Conservation (phyloP, 2,113 vertebrate species). For the Centropus unirufus region DNA sequence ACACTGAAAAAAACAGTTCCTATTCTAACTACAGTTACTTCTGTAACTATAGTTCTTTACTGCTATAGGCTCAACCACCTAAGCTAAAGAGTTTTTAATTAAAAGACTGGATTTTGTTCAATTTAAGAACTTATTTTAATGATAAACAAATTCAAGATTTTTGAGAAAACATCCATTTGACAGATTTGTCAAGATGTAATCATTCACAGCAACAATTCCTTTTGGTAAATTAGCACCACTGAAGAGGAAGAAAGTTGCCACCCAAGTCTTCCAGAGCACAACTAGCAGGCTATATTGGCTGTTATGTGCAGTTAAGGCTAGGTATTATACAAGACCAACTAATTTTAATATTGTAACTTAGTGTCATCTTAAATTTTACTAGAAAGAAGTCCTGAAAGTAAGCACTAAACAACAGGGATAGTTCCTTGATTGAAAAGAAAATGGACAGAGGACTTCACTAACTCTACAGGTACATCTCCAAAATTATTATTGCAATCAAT, state of each 20-base stretch:
- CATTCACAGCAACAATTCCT: background rate
- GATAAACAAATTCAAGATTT: background rate
- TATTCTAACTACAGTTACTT: background rate
- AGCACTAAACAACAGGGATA: background rate
- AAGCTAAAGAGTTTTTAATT: background rate
- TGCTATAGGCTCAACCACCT: background rate
- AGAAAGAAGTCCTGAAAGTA: background rate
- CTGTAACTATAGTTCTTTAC: too few relatives aligned
- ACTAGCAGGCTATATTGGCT: background rate
- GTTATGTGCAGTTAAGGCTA: background rate
- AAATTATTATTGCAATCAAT: background rate
- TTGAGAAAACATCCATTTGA: background rate
- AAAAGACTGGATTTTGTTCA: background rate
- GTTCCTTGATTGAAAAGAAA: background rate
- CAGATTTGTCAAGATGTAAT: background rate
- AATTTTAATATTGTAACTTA: background rate
- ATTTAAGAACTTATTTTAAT: background rate
- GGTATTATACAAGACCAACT: background rate
- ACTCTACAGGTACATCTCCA: background rate
- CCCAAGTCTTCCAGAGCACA: background rate
- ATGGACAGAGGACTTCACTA: background rate
- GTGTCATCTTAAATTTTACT: background rate
- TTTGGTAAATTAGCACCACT: background rate
- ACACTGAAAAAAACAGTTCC: background rate
- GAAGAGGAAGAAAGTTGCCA: background rate